These are phyloP conservation scores for Oscheius sp. DNA, from an alignment of 2,888 invertebrate genomes.

Conservation along the genomic window DNA sequence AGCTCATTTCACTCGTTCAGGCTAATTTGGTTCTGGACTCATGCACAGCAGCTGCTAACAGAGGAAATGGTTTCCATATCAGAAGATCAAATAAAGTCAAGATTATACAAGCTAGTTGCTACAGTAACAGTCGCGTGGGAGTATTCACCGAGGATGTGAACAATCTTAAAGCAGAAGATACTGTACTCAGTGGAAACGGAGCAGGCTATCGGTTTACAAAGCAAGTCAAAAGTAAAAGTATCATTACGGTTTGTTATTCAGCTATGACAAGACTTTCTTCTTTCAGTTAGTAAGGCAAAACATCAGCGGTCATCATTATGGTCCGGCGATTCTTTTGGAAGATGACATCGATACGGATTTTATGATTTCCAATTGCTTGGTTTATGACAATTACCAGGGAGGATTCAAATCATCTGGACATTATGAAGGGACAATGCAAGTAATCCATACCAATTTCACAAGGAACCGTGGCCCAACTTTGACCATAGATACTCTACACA, in stretches of 20 bases:
- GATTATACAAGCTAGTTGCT: slow-evolving; percentile 7
- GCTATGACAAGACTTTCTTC: neutral
- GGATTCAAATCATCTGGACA: slow-evolving; percentile 26
- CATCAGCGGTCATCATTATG: slow-evolving; percentile 37
- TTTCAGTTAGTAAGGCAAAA: slow-evolving; percentile 16
- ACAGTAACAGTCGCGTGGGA: slow-evolving; percentile 13
- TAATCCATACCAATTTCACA: slow-evolving; percentile 34
- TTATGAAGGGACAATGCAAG: slow-evolving; percentile 14
- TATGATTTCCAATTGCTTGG: slow-evolving; percentile 15
- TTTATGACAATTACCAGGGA: slow-evolving; percentile 42
- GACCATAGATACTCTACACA: neutral
- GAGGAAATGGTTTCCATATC: slow-evolving; percentile 27
- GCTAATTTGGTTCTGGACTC: slow-evolving; percentile 15
- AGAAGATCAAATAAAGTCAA: neutral
- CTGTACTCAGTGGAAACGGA: slow-evolving; percentile 41
- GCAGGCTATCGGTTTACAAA: slow-evolving; percentile 41
- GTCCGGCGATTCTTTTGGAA: slow-evolving; percentile 21
- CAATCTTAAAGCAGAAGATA: neutral
- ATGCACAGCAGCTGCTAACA: slow-evolving; percentile 27
- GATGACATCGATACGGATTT: slow-evolving; percentile 26
- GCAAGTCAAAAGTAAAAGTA: neutral
- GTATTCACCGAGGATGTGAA: slow-evolving; percentile 9
- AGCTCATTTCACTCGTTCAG: neutral
- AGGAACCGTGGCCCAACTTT: slow-evolving; percentile 45
- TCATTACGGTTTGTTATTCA: neutral